Percentiles rank a stretch among this genome's conserved stretches.
These are phyloP conservation scores for Oithona nana DNA, from an alignment of 2,888 invertebrate species.

Conservation along the genomic window DNA sequence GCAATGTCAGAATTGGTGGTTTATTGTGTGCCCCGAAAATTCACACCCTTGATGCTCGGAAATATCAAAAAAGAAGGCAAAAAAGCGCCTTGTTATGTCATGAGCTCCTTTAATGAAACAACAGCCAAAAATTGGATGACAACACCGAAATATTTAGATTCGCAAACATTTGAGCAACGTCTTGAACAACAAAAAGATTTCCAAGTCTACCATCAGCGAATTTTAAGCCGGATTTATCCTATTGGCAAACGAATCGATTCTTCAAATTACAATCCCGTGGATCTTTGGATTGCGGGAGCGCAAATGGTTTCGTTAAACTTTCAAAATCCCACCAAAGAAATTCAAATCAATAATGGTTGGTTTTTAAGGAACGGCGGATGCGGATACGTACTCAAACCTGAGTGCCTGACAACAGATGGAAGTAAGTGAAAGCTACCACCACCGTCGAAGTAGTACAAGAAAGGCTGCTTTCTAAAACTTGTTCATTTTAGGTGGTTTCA, in stretches of 20 bases:
- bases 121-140: conserved; percentile 25
- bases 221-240: conserved; percentile 24
- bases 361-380: conserved; percentile 40
- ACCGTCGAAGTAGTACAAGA: no score
- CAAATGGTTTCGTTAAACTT: conserved; percentile 35
- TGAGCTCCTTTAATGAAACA: conserved; percentile 29
- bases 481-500: neutral
- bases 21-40: neutral
- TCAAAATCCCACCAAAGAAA: conserved; percentile 39
- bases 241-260: conserved; percentile 4
- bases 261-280: conserved; percentile 8
- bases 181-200: no score
- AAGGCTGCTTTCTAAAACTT: no score
- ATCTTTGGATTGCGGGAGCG: conserved; percentile 17
- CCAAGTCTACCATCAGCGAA: conserved; percentile 24
- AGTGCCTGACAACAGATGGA: neutral
- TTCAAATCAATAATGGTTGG: conserved; percentile 40
- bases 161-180: no score
- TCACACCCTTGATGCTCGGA: neutral
- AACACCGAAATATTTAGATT: no score
- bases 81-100: conserved; percentile 20
- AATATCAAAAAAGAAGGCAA: neutral
- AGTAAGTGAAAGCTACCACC: no score
- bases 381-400: conserved; percentile 40
- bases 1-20: neutral